Conservation (phyloP, 2,797 vertebrate genomes). For the Centropyge bicolor region DNA sequence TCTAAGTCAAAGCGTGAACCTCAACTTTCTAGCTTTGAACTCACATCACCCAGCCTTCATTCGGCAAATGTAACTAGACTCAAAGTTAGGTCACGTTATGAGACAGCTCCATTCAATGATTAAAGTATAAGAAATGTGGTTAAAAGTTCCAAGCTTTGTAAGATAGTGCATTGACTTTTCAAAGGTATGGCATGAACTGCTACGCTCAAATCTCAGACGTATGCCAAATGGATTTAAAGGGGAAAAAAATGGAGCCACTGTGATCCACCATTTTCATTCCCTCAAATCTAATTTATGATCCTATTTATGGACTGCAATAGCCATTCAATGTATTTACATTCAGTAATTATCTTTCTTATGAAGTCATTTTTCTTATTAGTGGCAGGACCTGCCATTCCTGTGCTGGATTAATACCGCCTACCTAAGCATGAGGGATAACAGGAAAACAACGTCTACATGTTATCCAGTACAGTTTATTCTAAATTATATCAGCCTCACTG, state of each 20-base stretch:
- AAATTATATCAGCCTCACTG: neutral
- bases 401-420: neutral
- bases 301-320: neutral
- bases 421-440: neutral
- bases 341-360: neutral
- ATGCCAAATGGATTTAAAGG: neutral
- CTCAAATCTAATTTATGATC: neutral
- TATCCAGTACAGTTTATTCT: neutral
- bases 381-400: neutral
- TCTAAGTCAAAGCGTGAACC: too few relatives aligned
- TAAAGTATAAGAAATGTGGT: neutral
- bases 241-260: neutral
- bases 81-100: neutral
- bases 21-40: neutral
- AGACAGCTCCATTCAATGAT: neutral
- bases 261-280: neutral
- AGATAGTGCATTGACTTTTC: too few relatives aligned
- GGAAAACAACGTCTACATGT: neutral
- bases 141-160: neutral
- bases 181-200: too few relatives aligned
- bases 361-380: neutral
- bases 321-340: neutral
- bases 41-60: neutral
- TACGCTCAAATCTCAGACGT: too few relatives aligned
- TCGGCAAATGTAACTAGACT: neutral